Evolutionary conservation across 2,797 vertebrate genomes (phyloP).

Genomic region (Brotula barbata): DNA sequence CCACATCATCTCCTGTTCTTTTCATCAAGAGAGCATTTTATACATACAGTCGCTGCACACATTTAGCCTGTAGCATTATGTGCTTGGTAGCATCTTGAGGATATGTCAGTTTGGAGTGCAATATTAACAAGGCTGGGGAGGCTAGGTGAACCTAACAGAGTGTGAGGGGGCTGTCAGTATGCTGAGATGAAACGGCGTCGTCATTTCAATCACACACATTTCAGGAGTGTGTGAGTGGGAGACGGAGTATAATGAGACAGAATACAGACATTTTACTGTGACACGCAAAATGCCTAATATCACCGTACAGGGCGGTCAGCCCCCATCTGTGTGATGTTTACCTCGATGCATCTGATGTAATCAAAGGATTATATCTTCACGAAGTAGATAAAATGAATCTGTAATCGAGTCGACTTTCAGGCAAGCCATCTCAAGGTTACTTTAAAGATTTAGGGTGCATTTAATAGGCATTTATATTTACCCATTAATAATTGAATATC

Average conservation of each 20-base stretch:
- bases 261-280: slow-evolving; percentile 18
- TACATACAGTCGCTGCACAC: slow-evolving; percentile 2
- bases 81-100: slow-evolving; percentile 33
- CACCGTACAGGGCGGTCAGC: slow-evolving; percentile 36
- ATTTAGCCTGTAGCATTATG: slow-evolving; percentile 25
- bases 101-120: slow-evolving; percentile 18
- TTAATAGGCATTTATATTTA: too few relatives aligned
- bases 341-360: slow-evolving; percentile 29
- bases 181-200: slow-evolving; percentile 46
- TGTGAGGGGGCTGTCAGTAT: slow-evolving; percentile 34
- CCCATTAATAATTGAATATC: too few relatives aligned
- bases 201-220: slow-evolving; percentile 57
- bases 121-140: slow-evolving; percentile 36
- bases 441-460: too few relatives aligned
- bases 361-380: slow-evolving; percentile 45
- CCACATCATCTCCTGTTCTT: slow-evolving; percentile 12
- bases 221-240: slow-evolving; percentile 39
- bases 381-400: too few relatives aligned
- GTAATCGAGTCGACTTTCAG: too few relatives aligned
- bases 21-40: slow-evolving; percentile 27
- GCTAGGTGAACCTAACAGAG: slow-evolving; percentile 23
- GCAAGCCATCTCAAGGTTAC: too few relatives aligned
- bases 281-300: slow-evolving; percentile 20
- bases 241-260: slow-evolving; percentile 30
- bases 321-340: slow-evolving; percentile 27